Conservation (phyloP, 2,113 vertebrate genomes). For the Chamaetylas fuelleborni region DNA sequence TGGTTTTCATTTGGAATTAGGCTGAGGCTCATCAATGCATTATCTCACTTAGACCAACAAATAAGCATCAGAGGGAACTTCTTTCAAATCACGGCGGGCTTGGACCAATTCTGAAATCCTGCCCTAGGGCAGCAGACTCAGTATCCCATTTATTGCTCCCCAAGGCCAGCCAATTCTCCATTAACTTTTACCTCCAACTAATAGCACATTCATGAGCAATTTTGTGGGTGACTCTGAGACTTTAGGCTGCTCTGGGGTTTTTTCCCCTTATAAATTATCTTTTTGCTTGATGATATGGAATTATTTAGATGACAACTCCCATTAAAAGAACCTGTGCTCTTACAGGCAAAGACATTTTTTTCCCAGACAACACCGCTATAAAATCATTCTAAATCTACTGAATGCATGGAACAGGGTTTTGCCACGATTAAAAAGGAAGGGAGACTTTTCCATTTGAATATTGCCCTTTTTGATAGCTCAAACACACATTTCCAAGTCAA, state of each 20-base stretch:
- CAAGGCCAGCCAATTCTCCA: slow-evolving; percentile 27
- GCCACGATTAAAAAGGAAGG: background rate
- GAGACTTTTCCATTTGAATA: background rate
- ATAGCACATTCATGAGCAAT: slow-evolving; percentile 63
- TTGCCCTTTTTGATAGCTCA: slow-evolving; percentile 14
- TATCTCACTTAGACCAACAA: slow-evolving; percentile 47
- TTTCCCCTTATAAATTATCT: slow-evolving; percentile 12
- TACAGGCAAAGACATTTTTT: background rate
- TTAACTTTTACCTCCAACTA: slow-evolving; percentile 56
- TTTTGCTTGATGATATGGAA: slow-evolving; percentile 40
- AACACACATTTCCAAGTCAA: slow-evolving; percentile 45
- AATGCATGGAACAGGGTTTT: background rate
- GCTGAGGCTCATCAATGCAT: background rate
- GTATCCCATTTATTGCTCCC: slow-evolving; percentile 42
- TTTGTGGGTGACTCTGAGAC: slow-evolving; percentile 48
- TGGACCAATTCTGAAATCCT: background rate
- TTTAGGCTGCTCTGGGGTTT: background rate
- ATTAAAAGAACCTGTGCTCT: slow-evolving; percentile 25
- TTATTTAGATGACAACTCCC: slow-evolving; percentile 52
- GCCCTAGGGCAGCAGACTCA: slow-evolving; percentile 18
- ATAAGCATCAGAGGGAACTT: background rate
- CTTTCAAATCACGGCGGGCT: background rate
- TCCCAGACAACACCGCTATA: background rate
- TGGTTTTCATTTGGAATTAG: background rate
- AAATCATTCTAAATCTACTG: background rate